Base-by-base conservation (phyloP, 2,113 vertebrate species). In the Lampris incognitus region DNA sequence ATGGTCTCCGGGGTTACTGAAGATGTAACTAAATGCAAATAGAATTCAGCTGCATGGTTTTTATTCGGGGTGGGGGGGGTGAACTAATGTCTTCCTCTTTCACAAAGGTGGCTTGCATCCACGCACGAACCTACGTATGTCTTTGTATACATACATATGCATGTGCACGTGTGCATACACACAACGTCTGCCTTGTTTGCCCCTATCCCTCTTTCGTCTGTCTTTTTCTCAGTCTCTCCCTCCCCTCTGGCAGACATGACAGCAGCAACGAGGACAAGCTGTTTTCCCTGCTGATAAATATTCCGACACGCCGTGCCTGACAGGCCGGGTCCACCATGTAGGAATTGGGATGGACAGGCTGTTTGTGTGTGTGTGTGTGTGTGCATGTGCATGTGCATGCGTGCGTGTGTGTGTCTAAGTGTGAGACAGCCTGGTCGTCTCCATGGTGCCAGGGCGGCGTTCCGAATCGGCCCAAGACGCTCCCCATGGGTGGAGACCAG, bases 201-300 rank as follows among this genome's bases (percentile, higher is more conserved):
- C 4, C 38, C 41, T 37, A 42, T 60, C 37, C 56, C 39, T 11
- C 46, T 72, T 42, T 66, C 10, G 42, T 48, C 60, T 57, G 41
- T 40, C 85, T 59, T 36, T 38, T 39, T 9, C 55, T 64, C 44
- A 36, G 38, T 56, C 59, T 36, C 57, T 70, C 57, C 13, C 63
- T 59, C 66, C 67, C 69, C 75, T 80, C 78, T 85, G 72, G 79
- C 79, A 83, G 76, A 89, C 81, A 80, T 86, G 86, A 91, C 85
- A 90, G 86, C 83, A 86, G 78, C 85, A 87, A 90, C n/a, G 69
- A 87, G 86, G 83, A 90, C 87, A 88, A 85, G 85, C 86, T 88
- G 85, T 90, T 90, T 89, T 82, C 71, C 74, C 81, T 76, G 77
- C 85, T 89, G 85, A 86, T 89, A 87, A 89, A 85, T 90, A 88